Percentiles rank a stretch among this genome's conserved stretches.
Evolutionary conservation across 2,797 vertebrate genomes (phyloP).

Genomic region (Pyrrhura leucotis): DNA sequence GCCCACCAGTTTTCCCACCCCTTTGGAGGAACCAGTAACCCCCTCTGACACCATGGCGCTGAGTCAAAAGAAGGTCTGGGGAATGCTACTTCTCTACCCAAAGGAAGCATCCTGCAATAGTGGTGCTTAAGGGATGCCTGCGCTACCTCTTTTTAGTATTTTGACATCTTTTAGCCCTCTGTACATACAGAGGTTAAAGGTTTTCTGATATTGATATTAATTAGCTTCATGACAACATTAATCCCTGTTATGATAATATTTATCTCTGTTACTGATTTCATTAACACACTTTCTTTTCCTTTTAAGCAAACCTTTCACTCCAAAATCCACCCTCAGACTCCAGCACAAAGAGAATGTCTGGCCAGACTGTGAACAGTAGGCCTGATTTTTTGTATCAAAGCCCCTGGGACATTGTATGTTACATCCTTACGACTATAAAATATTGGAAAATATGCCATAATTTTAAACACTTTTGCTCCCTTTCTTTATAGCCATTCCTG

Average conservation of each 20-base stretch:
- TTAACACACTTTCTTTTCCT: not conserved
- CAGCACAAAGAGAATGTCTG: not conserved
- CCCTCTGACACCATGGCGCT: not conserved
- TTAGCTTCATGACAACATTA: not conserved
- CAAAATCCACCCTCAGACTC: not conserved
- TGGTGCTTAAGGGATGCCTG: not conserved
- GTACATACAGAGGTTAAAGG: not conserved
- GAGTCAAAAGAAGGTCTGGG: not conserved
- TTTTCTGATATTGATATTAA: not conserved
- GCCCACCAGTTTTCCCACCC: not conserved
- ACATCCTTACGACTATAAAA: not conserved
- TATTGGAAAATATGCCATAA: not conserved
- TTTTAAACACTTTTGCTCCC: not conserved
- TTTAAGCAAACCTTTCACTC: not conserved
- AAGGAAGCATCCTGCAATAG: not conserved
- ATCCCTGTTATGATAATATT: not conserved
- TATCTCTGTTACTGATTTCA: not conserved
- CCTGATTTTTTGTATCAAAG: not conserved
- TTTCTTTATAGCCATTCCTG: not conserved
- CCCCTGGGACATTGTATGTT: not conserved
- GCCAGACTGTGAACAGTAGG: not conserved
- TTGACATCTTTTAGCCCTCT: not conserved
- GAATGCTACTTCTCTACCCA: rapidly evolving
- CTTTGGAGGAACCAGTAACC: rapidly evolving
- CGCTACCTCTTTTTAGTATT: not conserved